These are phyloP conservation scores for Parus major DNA, from an alignment of 2,113 vertebrate species.

Conservation along the genomic window DNA sequence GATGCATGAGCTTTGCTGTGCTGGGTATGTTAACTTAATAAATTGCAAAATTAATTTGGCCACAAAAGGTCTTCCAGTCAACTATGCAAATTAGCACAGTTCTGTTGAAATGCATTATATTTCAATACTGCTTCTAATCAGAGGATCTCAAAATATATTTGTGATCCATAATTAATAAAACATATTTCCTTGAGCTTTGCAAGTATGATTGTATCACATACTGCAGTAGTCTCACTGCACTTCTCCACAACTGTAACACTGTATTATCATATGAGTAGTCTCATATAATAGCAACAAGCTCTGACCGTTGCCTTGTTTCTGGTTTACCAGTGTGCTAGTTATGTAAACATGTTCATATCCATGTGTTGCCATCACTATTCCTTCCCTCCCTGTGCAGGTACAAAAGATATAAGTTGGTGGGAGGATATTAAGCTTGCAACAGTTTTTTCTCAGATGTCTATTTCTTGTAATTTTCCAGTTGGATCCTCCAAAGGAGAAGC, in stretches of 20 bases:
- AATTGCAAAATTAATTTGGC: conserved; percentile 30
- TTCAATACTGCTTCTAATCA: conserved; percentile 9
- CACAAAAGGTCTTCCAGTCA: conserved; percentile 2
- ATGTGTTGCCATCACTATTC: background rate
- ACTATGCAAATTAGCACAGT: background rate
- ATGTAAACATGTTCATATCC: background rate
- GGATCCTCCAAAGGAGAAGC: background rate
- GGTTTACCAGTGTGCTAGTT: background rate
- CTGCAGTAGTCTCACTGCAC: background rate
- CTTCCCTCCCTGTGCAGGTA: background rate
- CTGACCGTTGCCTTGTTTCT: background rate
- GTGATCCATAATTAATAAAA: background rate
- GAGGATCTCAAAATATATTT: background rate
- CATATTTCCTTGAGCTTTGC: background rate
- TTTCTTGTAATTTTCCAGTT: background rate
- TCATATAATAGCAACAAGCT: background rate
- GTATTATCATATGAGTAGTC: background rate
- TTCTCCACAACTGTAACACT: background rate
- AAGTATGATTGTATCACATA: background rate
- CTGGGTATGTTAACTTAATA: background rate
- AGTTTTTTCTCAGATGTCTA: background rate
- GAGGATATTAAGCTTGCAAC: background rate
- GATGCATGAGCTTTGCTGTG: conserved; percentile 4
- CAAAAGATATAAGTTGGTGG: background rate
- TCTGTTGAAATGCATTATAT: background rate